Percentiles rank a stretch among this genome's conserved stretches.
These are phyloP conservation scores for Toxotes chatareus DNA, from an alignment of 2,113 vertebrate genomes.

Conservation along the genomic window DNA sequence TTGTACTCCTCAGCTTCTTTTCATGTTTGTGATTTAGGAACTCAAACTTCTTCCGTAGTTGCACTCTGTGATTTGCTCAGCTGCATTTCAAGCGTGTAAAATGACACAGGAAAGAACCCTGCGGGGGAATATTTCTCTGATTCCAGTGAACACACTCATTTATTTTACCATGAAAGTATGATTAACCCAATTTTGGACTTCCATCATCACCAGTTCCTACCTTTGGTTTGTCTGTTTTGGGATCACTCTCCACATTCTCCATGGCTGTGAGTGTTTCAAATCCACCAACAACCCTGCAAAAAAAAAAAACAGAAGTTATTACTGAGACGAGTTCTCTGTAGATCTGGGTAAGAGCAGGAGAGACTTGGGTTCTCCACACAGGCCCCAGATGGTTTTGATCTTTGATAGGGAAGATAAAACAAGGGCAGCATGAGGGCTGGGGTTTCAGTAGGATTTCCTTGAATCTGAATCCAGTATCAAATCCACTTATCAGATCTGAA, in stretches of 20 bases:
- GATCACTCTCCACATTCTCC: slow-evolving; percentile 96
- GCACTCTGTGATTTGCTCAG: not conserved
- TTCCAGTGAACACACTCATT: too few species aligned
- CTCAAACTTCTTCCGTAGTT: not conserved
- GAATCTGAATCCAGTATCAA: too few species aligned
- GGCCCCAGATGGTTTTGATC: not conserved
- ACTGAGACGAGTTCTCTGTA: not conserved
- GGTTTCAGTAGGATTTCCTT: too few species aligned
- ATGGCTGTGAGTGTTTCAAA: slow-evolving; percentile 95
- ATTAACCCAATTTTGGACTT: too few species aligned
- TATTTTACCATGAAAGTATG: not conserved
- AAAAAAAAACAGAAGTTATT: not conserved
- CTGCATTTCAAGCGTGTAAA: slow-evolving; percentile 1
- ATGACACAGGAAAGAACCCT: not conserved
- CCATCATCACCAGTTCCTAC: slow-evolving; percentile 76
- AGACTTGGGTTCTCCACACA: not conserved
- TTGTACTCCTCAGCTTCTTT: slow-evolving; percentile 8
- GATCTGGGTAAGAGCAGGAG: not conserved
- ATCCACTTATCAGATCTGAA: not conserved
- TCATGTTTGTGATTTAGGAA: slow-evolving; percentile 8
- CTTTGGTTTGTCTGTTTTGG: slow-evolving; percentile 96
- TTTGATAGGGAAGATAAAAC: too few species aligned
- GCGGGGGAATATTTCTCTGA: not conserved
- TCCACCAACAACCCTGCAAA: slow-evolving; percentile 93
- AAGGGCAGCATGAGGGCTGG: too few species aligned